Evolutionary conservation across 92 coral and sea anemone genomes (phyloP), one percentile per base, ranked within the genome.

Genomic region (Isaurus tuberculatus): DNA sequence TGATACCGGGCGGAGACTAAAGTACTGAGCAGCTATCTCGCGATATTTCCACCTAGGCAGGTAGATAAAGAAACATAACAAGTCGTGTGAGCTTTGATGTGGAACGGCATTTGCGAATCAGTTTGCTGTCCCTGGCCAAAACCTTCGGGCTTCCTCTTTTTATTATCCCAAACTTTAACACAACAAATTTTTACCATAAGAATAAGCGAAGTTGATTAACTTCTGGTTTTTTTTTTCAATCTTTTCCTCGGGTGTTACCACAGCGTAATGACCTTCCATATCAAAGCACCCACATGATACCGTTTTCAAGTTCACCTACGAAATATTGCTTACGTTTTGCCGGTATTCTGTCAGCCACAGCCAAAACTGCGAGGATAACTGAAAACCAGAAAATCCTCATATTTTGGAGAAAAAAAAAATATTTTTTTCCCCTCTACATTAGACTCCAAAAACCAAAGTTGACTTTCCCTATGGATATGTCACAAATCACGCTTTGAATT

Each of bases 331-430:
- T 91, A 93, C 98, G 79, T 81, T 75, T 86, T 22, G 98, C 88
- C 14, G 94, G 95, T 29, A 87, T 82, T 25, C 93, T 88, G 44
- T 65, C 57, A 20, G 86, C 87, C 40, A 89, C 84, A 63, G 91
- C 98, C 80, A 91, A 73, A 49, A 89, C 42, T 43, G 92, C 97
- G 81, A 93, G 91, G 98, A 88, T 87, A 58, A 87, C 60, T 79
- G 88, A 67, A 75, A 91, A 71, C 87, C 82, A 64, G 44, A 89
- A 57, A 81, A 89, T 75, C 89, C 88, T 91, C 98, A 93, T 93
- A 82, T 46, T 82, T 69, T 67, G 84, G 91, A 71, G 85, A 91
- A 86, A 89, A 51, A 89, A 86, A 84, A n/a, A n/a, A n/a, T n/a
- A n/a, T n/a, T 25, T 75, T 80, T 53, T 71, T 91, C 70, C 70